A percentile compares a stretch with the other conserved stretches of the same genome.
Evolutionary conservation across 2,888 invertebrate genomes (phyloP).

Genomic region (Cotesia congregata): DNA sequence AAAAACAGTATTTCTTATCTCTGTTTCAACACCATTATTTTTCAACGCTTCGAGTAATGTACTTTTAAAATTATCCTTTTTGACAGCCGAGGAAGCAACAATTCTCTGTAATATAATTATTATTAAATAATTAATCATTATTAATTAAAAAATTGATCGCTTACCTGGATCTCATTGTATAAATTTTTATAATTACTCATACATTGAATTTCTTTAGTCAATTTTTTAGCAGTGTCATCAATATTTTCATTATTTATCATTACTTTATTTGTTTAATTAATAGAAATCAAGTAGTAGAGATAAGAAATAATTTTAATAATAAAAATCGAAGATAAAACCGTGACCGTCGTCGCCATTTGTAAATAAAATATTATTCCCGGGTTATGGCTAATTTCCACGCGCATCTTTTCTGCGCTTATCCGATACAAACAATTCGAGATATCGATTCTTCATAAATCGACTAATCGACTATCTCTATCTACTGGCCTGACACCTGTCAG

Average conservation of each 20-base stretch:
- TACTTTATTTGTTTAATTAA: constrained; percentile 25
- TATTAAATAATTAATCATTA: constrained; percentile 27
- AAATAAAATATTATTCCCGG: constrained; percentile 56
- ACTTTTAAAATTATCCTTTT: constrained; percentile 83
- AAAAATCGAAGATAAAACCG: neutral
- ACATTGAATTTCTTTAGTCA: constrained; percentile 84
- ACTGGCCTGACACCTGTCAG: neutral
- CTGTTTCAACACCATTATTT: constrained; percentile 84
- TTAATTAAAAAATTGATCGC: constrained; percentile 15
- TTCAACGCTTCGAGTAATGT: constrained; percentile 83
- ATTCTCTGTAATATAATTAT: constrained; percentile 75
- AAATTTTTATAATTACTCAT: constrained; percentile 83
- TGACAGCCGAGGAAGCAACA: constrained; percentile 82
- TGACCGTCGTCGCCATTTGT: constrained; percentile 62
- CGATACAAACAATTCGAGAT: neutral
- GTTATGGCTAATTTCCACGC: neutral
- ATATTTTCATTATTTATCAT: constrained; percentile 71
- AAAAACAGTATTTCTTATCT: constrained; percentile 86
- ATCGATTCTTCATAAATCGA: neutral
- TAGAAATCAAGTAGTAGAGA: neutral
- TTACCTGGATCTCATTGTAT: constrained; percentile 83
- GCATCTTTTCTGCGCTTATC: neutral
- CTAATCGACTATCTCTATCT: neutral
- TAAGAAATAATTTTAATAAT: constrained; percentile 1
- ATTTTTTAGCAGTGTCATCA: constrained; percentile 82